Evolutionary conservation across 2,888 invertebrate genomes (phyloP), one percentile per base, ranked within the genome.

Genomic region (Kuschelorhynchus macadamiae): DNA sequence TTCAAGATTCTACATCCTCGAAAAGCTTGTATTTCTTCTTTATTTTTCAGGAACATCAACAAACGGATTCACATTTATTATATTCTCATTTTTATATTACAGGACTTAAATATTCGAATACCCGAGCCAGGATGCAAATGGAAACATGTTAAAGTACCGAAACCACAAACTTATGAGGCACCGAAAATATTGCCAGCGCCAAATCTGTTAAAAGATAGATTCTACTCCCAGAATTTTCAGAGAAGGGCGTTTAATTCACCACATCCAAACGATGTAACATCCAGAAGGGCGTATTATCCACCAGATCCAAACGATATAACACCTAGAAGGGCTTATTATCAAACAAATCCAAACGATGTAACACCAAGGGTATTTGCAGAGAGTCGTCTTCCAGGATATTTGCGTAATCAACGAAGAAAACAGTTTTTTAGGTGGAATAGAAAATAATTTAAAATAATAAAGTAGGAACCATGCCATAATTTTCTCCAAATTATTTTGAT

Each of bases 121-220:
- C 69, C 69, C 12, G 76, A 79, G 69, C 76, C 79, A 17, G 81
- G 81, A 3, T 82, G 82, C 59, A 75, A 78, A 49, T 82, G 82
- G 82, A 77, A 77, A 49, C 78, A 82, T 36, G 74, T 81, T 0
- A 71, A 77, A 67, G 77, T 81, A n/a, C 70, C 74, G 1, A 74
- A 73, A 42, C 78, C 78, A 1, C 67, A 39, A 25, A n/a, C 39
- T 12, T 25, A 50, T 14, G 2, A 18, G n/a, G 8, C 5, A 21
- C 50, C 33, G n/a, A 36, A 8, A 12, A 42, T n/a, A 18, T 2
- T 44, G 14, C 32, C 18, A 12, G 17, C 20, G 8, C 16, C 33
- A 9, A 20, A 9, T 33, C 9, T 14, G 5, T 11, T 16, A 11
- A 17, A 33, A 12, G 14, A 46, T 9, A 14, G 14, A 1, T 7